A percentile compares a stretch with the other conserved stretches of the same genome.
phyloP scores from a whole-genome alignment of 2,797 vertebrate genomes.

The Uromys caudimaculatus region DNA sequence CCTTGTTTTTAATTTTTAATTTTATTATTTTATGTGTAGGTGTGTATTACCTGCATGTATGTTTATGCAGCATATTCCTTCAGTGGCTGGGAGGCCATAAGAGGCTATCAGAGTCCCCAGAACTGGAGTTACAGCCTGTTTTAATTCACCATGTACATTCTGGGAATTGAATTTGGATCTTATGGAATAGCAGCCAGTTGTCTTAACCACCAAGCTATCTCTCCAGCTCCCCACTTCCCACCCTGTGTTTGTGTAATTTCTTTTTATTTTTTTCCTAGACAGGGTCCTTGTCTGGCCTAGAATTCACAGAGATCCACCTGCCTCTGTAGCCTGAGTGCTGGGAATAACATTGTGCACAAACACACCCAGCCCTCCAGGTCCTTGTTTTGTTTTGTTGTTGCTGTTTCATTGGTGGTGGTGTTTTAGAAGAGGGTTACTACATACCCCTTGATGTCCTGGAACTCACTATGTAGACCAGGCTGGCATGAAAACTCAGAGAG shows the following conservation, averaged over 20 bases:
- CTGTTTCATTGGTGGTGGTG: background rate
- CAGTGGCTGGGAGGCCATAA: background rate
- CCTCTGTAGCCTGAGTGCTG: background rate
- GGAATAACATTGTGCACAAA: too few relatives aligned
- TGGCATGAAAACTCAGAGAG: background rate
- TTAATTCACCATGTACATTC: background rate
- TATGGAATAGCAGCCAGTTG: background rate
- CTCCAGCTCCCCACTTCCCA: too few relatives aligned
- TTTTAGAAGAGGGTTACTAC: background rate
- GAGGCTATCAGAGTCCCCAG: background rate
- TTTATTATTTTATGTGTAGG: background rate
- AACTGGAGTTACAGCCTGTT: background rate
- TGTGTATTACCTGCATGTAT: background rate
- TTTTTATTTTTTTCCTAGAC: too few relatives aligned
- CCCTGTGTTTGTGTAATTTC: too few relatives aligned
- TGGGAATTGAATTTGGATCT: background rate
- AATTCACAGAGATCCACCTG: too few relatives aligned
- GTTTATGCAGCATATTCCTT: background rate
- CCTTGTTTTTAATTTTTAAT: background rate
- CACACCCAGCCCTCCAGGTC: too few relatives aligned
- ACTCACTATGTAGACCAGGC: background rate
- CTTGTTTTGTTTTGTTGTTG: background rate
- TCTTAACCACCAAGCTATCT: background rate
- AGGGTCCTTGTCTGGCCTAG: too few relatives aligned
- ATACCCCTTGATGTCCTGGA: background rate